A percentile compares a stretch with the other conserved stretches of the same genome.
Evolutionary conservation across 2,113 vertebrate genomes (phyloP).

Genomic region (Mirounga angustirostris): DNA sequence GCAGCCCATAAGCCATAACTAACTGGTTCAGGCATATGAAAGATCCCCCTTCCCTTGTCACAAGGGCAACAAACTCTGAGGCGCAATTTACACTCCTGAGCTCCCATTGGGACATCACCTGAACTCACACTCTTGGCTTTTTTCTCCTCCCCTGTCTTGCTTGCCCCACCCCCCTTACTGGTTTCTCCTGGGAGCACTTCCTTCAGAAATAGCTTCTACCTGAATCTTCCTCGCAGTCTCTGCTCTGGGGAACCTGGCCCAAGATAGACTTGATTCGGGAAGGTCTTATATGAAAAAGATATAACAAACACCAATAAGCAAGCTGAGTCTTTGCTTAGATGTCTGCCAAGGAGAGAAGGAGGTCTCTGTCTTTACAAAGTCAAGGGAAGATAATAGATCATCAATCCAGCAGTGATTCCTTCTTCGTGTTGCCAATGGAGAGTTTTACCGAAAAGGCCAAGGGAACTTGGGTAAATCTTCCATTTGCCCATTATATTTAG

Average conservation of each 20-base stretch:
- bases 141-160: background rate
- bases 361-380: slow-evolving; percentile 6
- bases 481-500: background rate
- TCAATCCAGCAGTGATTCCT: background rate
- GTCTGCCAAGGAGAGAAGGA: background rate
- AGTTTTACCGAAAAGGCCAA: slow-evolving; percentile 50
- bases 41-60: background rate
- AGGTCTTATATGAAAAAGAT: background rate
- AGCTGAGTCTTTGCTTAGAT: background rate
- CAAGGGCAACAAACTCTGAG: slow-evolving; percentile 34
- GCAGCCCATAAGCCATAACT: background rate
- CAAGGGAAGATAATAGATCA: background rate
- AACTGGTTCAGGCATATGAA: background rate
- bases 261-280: slow-evolving; percentile 28
- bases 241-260: slow-evolving; percentile 4
- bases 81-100: background rate
- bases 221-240: background rate
- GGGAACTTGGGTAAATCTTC: background rate
- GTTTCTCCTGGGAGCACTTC: background rate
- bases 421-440: background rate
- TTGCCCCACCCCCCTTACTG: background rate
- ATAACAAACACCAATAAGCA: slow-evolving; percentile 14
- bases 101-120: background rate
- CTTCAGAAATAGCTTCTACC: background rate
- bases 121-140: background rate